A percentile compares a stretch with the other conserved stretches of the same genome.
Conservation (phyloP, 2,888 invertebrate species). For the Aricia artaxerxes region DNA sequence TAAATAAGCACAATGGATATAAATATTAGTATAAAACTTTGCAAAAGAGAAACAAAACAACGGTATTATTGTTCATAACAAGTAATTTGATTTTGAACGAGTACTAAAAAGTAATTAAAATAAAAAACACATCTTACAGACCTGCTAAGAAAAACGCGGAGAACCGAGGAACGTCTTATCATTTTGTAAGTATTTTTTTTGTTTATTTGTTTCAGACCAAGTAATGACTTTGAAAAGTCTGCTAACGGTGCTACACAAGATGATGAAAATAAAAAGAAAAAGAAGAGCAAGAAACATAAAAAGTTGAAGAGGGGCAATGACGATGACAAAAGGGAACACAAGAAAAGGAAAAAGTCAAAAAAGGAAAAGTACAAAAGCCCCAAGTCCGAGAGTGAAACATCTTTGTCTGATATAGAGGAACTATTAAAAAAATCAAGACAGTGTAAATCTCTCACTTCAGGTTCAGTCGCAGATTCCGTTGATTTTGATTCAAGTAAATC, state of each 20-base stretch:
- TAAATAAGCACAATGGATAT: conserved; percentile 35
- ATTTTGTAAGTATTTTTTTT: conserved; percentile 54
- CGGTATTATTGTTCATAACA: neutral
- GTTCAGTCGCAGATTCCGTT: conserved; percentile 45
- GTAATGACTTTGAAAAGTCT: conserved; percentile 49
- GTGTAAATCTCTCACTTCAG: conserved; percentile 50
- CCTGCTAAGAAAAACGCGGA: conserved; percentile 49
- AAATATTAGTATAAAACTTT: conserved; percentile 49
- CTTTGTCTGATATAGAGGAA: conserved; percentile 65
- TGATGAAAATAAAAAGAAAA: conserved; percentile 70
- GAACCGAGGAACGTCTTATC: conserved; percentile 39
- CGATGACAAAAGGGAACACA: conserved; percentile 70
- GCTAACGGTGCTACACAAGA: conserved; percentile 52
- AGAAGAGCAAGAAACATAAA: conserved; percentile 82
- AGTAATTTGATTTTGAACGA: neutral
- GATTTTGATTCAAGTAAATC: conserved; percentile 45
- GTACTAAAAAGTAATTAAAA: conserved; percentile 18
- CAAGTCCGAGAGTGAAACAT: conserved; percentile 65
- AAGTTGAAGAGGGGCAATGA: conserved; percentile 85
- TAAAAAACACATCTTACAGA: conserved; percentile 53
- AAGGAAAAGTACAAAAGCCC: conserved; percentile 80
- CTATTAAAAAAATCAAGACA: conserved; percentile 64
- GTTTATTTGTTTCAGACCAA: conserved; percentile 51
- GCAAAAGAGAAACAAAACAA: neutral
- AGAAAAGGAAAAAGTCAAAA: conserved; percentile 79